Base-by-base conservation (phyloP, 2,888 invertebrate species). In the Halictus quadricinctus region DNA sequence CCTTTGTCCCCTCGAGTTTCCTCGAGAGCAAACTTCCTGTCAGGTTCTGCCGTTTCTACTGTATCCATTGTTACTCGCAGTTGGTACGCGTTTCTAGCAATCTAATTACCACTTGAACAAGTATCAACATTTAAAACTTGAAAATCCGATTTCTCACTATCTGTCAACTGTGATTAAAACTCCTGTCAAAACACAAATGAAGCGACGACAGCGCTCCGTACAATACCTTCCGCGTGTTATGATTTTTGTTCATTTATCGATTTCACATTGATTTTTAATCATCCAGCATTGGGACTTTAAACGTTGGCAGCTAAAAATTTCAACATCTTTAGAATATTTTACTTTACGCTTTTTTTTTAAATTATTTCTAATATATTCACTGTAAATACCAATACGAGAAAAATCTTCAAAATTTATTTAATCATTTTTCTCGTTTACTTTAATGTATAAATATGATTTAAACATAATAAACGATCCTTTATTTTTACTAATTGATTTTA, bases 1-100 rank as follows among this genome's bases (percentile, higher is more conserved):
- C 88, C 88, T 90, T 89, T 89, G 90, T 89, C 87, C 82, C 48
- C 80, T 82, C 70, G 84, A 90, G 82, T 90, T 85, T 87, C 87
- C 83, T 81, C 82, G 80, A 80, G 87, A 81, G 84, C 85, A 89
- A 89, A 90, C 88, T 89, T 88, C 85, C 89, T 85, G 76, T 41
- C 75, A 80, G 77, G 76, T 58, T 83, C 86, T 76, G 85, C 75
- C 87, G 80, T 79, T 80, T 81, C 78, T 82, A 73, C 75, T 81
- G 78, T 81, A 82, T 85, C 78, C 80, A 90, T 89, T 88, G 88
- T 81, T 90, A 82, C 84, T 82, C 29, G 72, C 82, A 76, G 85
- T 86, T 87, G 79, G 76, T 87, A 87, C 87, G 87, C 87, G 76
- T 82, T 83, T 73, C 85, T 75, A 80, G 73, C 81, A 78, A 83